phyloP scores from a whole-genome alignment of 1,140 invertebrate species.

The Drosophila miranda region DNA sequence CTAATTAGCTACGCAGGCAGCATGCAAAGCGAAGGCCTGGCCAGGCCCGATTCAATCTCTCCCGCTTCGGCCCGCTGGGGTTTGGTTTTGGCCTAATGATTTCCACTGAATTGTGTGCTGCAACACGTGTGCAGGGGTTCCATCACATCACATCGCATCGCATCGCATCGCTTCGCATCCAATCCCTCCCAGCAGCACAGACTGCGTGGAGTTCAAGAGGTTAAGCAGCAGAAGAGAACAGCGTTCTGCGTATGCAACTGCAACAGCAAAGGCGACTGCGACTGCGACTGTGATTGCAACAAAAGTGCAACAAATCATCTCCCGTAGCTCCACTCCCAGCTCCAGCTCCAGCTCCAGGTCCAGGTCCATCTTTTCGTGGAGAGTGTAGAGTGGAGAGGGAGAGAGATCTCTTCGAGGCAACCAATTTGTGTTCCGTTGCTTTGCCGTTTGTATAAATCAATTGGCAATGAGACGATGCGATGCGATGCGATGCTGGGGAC shows the following conservation, averaged over 20 bases:
- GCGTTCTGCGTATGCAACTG: conserved; percentile 68
- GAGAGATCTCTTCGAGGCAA: conserved; percentile 58
- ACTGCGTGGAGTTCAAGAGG: conserved; percentile 54
- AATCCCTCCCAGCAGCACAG: conserved; percentile 44
- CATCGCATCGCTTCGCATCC: conserved; percentile 7
- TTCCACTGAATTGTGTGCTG: too few species aligned
- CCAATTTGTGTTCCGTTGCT: conserved; percentile 80
- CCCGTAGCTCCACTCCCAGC: conserved; percentile 19
- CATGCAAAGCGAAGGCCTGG: conserved; percentile 58
- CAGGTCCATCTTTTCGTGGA: too few species aligned
- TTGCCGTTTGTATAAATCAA: conserved; percentile 81
- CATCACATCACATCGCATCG: neutral
- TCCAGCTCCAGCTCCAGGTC: conserved; percentile 1
- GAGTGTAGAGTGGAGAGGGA: too few species aligned
- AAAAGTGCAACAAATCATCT: conserved; percentile 74
- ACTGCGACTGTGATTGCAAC: conserved; percentile 57
- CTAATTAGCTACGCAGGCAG: conserved; percentile 75
- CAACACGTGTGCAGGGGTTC: neutral
- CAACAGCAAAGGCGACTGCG: conserved; percentile 12
- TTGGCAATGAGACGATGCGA: conserved; percentile 51
- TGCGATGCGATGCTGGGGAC: conserved; percentile 3
- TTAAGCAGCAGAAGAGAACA: conserved; percentile 57
- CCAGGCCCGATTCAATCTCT: too few species aligned
- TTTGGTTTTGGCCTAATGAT: too few species aligned
- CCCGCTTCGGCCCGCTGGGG: too few species aligned